These are phyloP conservation scores for Myotis vivesi DNA, from an alignment of 2,797 vertebrate genomes.

Conservation along the genomic window DNA sequence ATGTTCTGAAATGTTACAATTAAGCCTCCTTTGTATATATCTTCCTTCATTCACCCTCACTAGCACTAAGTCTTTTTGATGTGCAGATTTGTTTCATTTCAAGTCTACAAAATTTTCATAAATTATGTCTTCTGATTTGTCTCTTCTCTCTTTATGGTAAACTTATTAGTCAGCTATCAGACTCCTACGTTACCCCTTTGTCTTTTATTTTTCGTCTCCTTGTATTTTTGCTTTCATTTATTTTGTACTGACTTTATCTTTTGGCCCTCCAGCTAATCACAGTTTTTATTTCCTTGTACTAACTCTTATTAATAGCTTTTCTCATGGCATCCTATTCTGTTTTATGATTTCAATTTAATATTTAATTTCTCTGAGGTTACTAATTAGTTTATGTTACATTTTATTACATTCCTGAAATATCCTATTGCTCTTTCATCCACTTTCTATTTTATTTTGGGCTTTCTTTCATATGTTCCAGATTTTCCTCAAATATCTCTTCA, in stretches of 20 bases:
- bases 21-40: neutral
- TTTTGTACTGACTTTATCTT: neutral
- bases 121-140: constrained; percentile 3
- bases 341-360: neutral
- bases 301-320: neutral
- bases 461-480: neutral
- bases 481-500: constrained; percentile 33
- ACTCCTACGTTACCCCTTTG: neutral
- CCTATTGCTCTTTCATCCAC: neutral
- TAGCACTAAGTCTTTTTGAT: constrained; percentile 26
- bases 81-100: neutral
- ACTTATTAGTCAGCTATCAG: neutral
- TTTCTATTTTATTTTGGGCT: constrained; percentile 31
- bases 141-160: constrained; percentile 9
- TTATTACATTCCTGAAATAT: constrained; percentile 22
- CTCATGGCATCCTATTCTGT: neutral
- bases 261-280: neutral
- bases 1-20: neutral
- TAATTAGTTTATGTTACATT: constrained; percentile 14
- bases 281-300: constrained; percentile 23
- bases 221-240: constrained; percentile 17
- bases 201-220: neutral
- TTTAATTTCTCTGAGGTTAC: constrained; percentile 41
- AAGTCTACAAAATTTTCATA: constrained; percentile 21
- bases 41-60: neutral